Base-by-base conservation (phyloP, 2,113 vertebrate species). In the Nanorana parkeri region DNA sequence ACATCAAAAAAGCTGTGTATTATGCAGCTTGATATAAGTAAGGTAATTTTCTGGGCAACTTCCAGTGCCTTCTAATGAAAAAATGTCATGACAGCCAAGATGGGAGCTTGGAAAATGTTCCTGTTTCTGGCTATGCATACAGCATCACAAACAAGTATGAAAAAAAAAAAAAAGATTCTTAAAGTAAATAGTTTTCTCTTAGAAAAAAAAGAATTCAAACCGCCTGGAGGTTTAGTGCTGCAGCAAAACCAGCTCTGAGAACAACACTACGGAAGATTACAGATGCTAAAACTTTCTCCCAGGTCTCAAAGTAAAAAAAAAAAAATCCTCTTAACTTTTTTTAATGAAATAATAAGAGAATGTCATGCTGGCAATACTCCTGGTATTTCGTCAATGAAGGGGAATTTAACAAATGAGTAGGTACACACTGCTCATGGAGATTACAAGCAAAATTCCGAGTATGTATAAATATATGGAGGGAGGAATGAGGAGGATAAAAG, bases 21-120 rank as follows among this genome's bases (percentile, higher is more conserved):
- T 73, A 73, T 73, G 29, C 47, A 74, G 41, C 11, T 54, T 66
- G 55, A 72, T 65, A 73, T 65, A 81, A 73, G 60, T 21, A 73
- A 81, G 79, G 67, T 64, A 72, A 74, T 81, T 72, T 81, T 51
- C 79, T 73, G 69, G 68, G 68, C 68, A 73, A 29, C 63, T 67
- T 78, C 77, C 77, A 78, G 29, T 66, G 28, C 36, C 51, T 36
- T 65, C 76, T 78, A 66, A 78, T 65, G 41, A 32, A 77, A 78
- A 78, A 78, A 66, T 67, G 77, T 67, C 63, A 78, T 32, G 77
- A 65, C 64, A 67, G 77, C 63, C 63, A 78, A 65, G 63, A 78
- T 55, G 77, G 58, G 56, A 76, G 58, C 29, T 58, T 26, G 32
- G 58, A 76, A 76, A 76, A 76, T 76, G 58, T 76, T 61, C 23